Base-by-base conservation (phyloP, 1,140 invertebrate genomes). In the Pentalonia nigronervosa region DNA sequence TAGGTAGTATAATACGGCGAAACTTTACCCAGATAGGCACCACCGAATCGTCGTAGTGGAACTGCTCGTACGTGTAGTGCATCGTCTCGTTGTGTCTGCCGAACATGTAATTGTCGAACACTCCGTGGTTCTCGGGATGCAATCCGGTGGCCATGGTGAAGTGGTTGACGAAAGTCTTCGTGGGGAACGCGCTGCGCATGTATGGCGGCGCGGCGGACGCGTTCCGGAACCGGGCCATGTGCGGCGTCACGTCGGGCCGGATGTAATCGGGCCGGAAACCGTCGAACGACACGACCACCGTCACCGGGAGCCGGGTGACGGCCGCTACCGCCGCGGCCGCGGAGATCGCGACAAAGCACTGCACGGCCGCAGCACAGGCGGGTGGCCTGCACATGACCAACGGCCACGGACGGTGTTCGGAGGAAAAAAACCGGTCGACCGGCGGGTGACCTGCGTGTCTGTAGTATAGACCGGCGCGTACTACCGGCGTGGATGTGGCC, bases 101-200 rank as follows among this genome's bases (percentile, higher is more conserved):
- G 94, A 96, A 97, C 95, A 97, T 96, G 53, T 94, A 94, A 95
- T 97, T 98, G 93, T 96, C 96, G 14, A 97, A 94, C 90, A 98
- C 97, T 14, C 97, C 97, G 95, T 98, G 97, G 92, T 95, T 96
- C 95, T 98, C 97, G 0, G 96, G 95, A 94, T 97, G 97, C 36
- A 98, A 94, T 17, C 97, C 97, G 41, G 98, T 98, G 0, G 96
- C 97, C 67, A 98, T 97, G 2, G 97, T 96, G 94, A 97, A 97
- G 95, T 98, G 97, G 95, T 98, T 98, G 6, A 97, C 97, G 95
- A 97, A 97, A 3, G 97, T 98, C 95, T 97, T 97, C 3, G 97
- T 97, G 0, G 96, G 95, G 95, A 97, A 98, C 50, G 96, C 95
- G 94, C 97, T 96, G 92, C 95, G 95, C 96, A 98, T 97, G 94